Percentiles rank a stretch among this genome's conserved stretches.
phyloP scores from a whole-genome alignment of 2,888 invertebrate genomes.

The Steinernema carpocapsae region DNA sequence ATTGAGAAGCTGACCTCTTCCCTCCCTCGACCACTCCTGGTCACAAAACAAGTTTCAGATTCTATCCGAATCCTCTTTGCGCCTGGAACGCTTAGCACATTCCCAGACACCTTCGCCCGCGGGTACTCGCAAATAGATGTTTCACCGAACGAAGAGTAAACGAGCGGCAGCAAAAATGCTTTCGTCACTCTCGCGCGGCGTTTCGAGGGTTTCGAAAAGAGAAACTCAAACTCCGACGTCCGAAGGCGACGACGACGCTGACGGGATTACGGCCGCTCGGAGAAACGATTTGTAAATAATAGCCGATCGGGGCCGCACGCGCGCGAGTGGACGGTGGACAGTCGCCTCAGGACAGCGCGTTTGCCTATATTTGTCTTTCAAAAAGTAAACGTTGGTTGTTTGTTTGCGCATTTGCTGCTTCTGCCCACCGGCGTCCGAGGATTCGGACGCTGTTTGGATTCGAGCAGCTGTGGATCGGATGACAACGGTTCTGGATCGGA shows the following conservation, averaged over 20 bases:
- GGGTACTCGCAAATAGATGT: too few species aligned
- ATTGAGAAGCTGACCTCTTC: too few species aligned
- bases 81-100: too few species aligned
- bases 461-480: neutral
- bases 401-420: neutral
- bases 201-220: constrained; percentile 17
- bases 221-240: constrained; percentile 18
- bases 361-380: constrained; percentile 18
- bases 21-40: too few species aligned
- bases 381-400: constrained; percentile 15
- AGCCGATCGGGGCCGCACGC: constrained; percentile 26
- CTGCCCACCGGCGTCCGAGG: too few species aligned
- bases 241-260: constrained; percentile 1
- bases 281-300: constrained; percentile 32
- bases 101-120: too few species aligned
- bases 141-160: constrained; percentile 6
- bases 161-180: too few species aligned
- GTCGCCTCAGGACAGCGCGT: constrained; percentile 28
- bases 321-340: neutral
- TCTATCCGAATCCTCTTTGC: too few species aligned
- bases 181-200: too few species aligned
- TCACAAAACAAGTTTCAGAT: too few species aligned
- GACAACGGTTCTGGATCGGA: neutral
- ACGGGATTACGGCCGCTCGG: constrained; percentile 21
- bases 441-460: constrained; percentile 1